These are phyloP conservation scores for Nothobranchius furzeri DNA, from an alignment of 2,113 vertebrate species.

Conservation along the genomic window DNA sequence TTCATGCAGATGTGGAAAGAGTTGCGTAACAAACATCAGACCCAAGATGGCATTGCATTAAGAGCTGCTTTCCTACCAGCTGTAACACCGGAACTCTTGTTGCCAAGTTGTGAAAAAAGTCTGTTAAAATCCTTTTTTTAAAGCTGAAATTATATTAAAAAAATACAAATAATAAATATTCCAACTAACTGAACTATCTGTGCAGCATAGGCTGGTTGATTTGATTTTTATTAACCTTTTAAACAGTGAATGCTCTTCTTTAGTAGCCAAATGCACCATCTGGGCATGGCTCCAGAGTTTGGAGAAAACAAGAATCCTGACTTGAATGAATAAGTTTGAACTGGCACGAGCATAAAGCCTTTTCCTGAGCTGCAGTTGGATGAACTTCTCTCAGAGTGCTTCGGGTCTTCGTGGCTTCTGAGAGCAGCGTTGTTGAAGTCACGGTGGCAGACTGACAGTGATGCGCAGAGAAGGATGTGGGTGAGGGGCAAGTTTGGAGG, in stretches of 20 bases:
- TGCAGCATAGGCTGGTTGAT: neutral
- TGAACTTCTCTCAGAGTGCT: conserved; percentile 13
- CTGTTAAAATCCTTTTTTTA: no score
- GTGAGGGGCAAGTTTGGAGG: conserved; percentile 35
- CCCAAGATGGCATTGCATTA: conserved; percentile 1
- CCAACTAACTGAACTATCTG: neutral
- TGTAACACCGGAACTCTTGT: conserved; percentile 18
- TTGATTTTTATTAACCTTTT: neutral
- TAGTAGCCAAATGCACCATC: neutral
- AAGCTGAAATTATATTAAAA: no score
- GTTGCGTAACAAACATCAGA: conserved; percentile 20
- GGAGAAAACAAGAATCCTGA: conserved; percentile 7
- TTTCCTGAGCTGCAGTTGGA: conserved; percentile 13
- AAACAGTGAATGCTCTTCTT: conserved; percentile 12
- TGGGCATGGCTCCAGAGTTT: neutral
- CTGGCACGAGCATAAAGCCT: neutral
- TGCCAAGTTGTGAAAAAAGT: conserved; percentile 20
- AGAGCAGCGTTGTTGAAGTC: conserved; percentile 9
- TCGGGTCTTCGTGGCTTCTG: conserved; percentile 23
- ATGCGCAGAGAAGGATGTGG: conserved; percentile 45
- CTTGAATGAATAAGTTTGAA: conserved; percentile 10
- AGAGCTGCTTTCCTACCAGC: conserved; percentile 4
- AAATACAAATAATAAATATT: no score
- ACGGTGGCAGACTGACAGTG: conserved; percentile 40
- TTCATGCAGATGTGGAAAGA: conserved; percentile 35